Evolutionary conservation across 2,113 vertebrate genomes (phyloP), one percentile per base, ranked within the genome.

Genomic region (Rhabdomys dilectus): DNA sequence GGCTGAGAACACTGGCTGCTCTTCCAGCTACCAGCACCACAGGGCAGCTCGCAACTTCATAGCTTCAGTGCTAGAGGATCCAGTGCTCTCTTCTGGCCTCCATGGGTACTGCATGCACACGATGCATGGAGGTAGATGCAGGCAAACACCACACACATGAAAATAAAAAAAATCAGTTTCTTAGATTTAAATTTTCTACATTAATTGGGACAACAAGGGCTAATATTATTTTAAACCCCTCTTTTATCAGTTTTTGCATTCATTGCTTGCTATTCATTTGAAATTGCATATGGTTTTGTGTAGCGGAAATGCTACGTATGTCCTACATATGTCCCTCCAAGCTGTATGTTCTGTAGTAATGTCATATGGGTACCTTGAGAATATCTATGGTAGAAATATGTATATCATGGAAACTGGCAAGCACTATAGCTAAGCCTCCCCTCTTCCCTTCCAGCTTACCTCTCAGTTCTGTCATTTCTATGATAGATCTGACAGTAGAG

Each of bases 171-270:
- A 81, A 24, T 45, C 45, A 58, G 24, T 19, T 70, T 70, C 21
- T 70, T 22, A 72, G 48, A 45, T 77, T 80, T 51, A 64, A 76
- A 10, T 96, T 96, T 96, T 34, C 60, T 82, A 73, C 87, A 60
- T 34, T 80, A 34, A 45, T 77, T 60, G 77, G 91, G n/a, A 72
- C 51, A 82, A 48, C 34, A 72, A 89, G 95, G 31, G 5, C 70
- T 68, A 36, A 78, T 51, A 88, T 76, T 21, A 24, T 36, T 26
- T 1, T 24, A 93, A 84, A 84, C 10, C 39, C 48, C 58, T 76
- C 29, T 62, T 73, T 88, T 75, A n/a, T 34, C 66, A 58, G 80
- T 64, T 94, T 26, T 58, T 91, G 22, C 78, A 36, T 19, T 68
- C 62, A n/a, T 29, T 60, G n/a, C 19, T 53, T 3, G 19, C 56